A percentile compares a stretch with the other conserved stretches of the same genome.
phyloP scores from a whole-genome alignment of 2,888 invertebrate species.

The Apeira syringaria region DNA sequence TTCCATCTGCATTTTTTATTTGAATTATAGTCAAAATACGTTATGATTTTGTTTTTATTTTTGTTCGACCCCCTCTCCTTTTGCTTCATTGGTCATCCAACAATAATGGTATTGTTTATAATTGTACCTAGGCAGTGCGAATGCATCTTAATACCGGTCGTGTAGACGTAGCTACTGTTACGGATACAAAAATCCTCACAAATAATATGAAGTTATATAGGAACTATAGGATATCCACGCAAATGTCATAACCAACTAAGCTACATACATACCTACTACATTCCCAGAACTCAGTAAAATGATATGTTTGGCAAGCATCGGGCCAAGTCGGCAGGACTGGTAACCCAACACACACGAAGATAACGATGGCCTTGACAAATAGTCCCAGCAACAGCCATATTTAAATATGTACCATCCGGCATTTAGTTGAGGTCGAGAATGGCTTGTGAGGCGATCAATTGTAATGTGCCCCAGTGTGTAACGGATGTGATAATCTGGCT shows the following conservation, averaged over 20 bases:
- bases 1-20: constrained; percentile 82
- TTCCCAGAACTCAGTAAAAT: too few relatives aligned
- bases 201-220: too few relatives aligned
- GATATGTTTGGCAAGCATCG: constrained; percentile 37
- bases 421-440: constrained; percentile 16
- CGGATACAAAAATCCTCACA: too few relatives aligned
- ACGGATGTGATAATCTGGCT: constrained; percentile 64
- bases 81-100: too few relatives aligned
- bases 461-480: constrained; percentile 36
- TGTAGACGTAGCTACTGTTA: too few relatives aligned
- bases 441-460: constrained; percentile 19
- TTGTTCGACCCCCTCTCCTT: constrained; percentile 48
- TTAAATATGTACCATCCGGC: constrained; percentile 12
- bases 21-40: constrained; percentile 84
- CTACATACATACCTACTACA: too few relatives aligned
- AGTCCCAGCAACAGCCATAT: constrained; percentile 25
- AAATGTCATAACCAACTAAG: too few relatives aligned
- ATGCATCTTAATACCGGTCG: too few relatives aligned
- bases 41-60: constrained; percentile 63
- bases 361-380: constrained; percentile 63
- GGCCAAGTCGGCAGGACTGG: constrained; percentile 61
- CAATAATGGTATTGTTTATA: too few relatives aligned
- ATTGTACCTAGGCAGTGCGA: too few relatives aligned
- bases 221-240: too few relatives aligned
- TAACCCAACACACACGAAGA: constrained; percentile 67